These are phyloP conservation scores for Rousettus madagascariensis DNA, from an alignment of 2,797 vertebrate genomes.

Conservation along the genomic window DNA sequence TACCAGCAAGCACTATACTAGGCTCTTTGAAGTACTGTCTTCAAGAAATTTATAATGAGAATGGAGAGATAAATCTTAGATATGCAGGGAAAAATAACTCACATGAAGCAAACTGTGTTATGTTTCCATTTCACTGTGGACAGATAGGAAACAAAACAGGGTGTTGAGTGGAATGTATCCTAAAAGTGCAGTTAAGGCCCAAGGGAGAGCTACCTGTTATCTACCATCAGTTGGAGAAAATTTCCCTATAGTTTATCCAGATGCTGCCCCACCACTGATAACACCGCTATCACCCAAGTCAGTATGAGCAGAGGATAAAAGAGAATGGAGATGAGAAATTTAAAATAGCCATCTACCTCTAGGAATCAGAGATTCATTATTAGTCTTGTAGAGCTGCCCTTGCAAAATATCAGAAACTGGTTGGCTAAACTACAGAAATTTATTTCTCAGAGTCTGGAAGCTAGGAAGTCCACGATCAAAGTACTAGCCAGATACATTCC, in stretches of 20 bases:
- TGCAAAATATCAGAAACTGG: background rate
- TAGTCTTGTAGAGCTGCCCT: background rate
- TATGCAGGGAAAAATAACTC: background rate
- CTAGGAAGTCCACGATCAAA: background rate
- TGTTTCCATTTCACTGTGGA: background rate
- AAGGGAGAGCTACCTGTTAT: background rate
- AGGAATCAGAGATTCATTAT: background rate
- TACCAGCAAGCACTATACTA: background rate
- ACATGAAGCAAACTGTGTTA: background rate
- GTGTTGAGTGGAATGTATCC: background rate
- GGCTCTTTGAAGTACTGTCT: background rate
- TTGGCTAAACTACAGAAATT: background rate
- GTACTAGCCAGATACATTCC: background rate
- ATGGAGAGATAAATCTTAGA: background rate
- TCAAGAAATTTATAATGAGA: background rate
- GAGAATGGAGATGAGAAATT: background rate
- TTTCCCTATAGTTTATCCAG: background rate
- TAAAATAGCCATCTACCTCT: background rate
- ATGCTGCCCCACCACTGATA: background rate
- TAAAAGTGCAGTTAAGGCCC: background rate
- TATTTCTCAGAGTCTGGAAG: background rate
- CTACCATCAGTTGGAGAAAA: background rate
- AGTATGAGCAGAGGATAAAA: background rate
- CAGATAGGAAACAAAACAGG: background rate
- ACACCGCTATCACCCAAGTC: background rate